Evolutionary conservation across 1,140 invertebrate species (phyloP).

Genomic region (Lasaia peninsularis): DNA sequence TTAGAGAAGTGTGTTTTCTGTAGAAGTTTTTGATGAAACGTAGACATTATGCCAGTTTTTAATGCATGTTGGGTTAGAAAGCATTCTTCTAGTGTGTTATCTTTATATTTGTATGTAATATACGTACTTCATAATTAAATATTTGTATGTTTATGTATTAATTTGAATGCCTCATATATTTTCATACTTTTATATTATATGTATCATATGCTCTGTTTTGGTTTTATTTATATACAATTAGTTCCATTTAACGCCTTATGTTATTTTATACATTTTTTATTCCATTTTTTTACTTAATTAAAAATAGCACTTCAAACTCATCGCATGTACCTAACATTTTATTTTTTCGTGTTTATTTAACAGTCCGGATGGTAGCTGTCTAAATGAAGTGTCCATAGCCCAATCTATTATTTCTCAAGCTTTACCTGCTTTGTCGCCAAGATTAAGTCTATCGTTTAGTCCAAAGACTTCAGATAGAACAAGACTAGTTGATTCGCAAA

Average conservation of each 20-base stretch:
- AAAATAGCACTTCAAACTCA: slow-evolving; percentile 23
- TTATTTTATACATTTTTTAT: not conserved
- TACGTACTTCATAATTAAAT: slow-evolving; percentile 20
- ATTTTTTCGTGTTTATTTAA: slow-evolving; percentile 55
- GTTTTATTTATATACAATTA: slow-evolving; percentile 12
- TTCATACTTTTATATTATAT: not conserved
- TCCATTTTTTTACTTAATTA: slow-evolving; percentile 11
- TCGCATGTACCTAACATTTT: slow-evolving; percentile 43
- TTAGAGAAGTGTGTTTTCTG: slow-evolving; percentile 20
- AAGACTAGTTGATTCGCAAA: slow-evolving; percentile 65
- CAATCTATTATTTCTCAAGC: slow-evolving; percentile 76
- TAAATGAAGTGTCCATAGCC: slow-evolving; percentile 74
- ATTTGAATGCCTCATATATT: slow-evolving; percentile 21
- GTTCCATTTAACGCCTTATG: not conserved
- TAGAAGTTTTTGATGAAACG: slow-evolving; percentile 34
- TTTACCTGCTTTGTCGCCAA: slow-evolving; percentile 69
- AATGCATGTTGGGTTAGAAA: slow-evolving; percentile 59
- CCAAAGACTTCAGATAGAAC: slow-evolving; percentile 70
- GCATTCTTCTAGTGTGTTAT: slow-evolving; percentile 61
- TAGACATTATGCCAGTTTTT: slow-evolving; percentile 25
- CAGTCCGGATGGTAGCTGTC: slow-evolving; percentile 72
- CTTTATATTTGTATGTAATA: slow-evolving; percentile 30
- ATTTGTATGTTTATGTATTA: slow-evolving; percentile 26
- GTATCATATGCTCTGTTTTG: not conserved
- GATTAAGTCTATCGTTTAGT: slow-evolving; percentile 64